A percentile compares a stretch with the other conserved stretches of the same genome.
phyloP scores from a whole-genome alignment of 2,888 invertebrate genomes.

The Crioceris asparagi region DNA sequence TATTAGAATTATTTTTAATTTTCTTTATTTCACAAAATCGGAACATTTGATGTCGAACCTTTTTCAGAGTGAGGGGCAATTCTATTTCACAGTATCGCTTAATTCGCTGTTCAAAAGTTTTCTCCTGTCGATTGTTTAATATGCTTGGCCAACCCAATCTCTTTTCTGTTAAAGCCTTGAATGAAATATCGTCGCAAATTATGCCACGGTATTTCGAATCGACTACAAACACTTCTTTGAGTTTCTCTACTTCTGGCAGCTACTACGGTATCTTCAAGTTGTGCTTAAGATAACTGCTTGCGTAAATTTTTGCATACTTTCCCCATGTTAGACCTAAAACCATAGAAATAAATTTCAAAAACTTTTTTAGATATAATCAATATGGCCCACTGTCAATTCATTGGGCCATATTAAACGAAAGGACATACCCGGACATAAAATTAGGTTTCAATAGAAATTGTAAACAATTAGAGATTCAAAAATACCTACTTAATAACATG shows the following conservation, averaged over 20 bases:
- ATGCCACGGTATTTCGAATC: not conserved
- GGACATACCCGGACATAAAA: not conserved
- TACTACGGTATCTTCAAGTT: not conserved
- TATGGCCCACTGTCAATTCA: not conserved
- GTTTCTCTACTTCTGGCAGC: not conserved
- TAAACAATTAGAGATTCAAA: too few species aligned
- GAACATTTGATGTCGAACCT: slow-evolving; percentile 10
- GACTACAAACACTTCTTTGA: not conserved
- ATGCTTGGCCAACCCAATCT: too few species aligned
- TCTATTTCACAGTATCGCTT: slow-evolving; percentile 1
- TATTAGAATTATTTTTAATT: too few species aligned
- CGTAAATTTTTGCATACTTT: not conserved
- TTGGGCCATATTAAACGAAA: not conserved
- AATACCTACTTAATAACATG: not conserved
- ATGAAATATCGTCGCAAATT: not conserved
- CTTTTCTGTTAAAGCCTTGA: not conserved
- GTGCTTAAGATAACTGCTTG: not conserved
- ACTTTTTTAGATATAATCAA: not conserved
- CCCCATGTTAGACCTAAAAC: not conserved
- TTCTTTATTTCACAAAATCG: slow-evolving; percentile 3
- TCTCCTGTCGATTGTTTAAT: too few species aligned
- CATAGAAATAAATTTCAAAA: not conserved
- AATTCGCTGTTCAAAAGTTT: slow-evolving; percentile 2
- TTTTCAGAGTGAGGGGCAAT: slow-evolving; percentile 5
- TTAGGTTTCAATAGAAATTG: not conserved